Percentiles rank a stretch among this genome's conserved stretches.
These are phyloP conservation scores for Eciton burchellii DNA, from an alignment of 1,140 invertebrate genomes.

Conservation along the genomic window DNA sequence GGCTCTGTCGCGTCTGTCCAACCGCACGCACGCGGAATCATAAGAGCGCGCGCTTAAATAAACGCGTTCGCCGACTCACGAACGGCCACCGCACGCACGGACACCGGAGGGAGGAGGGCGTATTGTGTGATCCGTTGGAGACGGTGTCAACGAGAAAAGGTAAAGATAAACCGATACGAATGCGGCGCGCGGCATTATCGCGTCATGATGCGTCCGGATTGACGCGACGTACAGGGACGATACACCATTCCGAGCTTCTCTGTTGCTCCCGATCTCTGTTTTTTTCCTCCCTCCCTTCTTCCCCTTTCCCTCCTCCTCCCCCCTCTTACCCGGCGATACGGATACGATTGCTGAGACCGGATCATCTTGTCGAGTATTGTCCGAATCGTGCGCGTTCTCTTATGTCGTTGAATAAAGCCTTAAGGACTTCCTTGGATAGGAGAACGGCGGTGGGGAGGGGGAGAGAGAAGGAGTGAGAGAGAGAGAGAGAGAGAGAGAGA, in stretches of 20 bases:
- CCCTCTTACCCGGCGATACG: too few species aligned
- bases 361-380: neutral
- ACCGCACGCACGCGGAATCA: neutral
- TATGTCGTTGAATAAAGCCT: constrained; percentile 36
- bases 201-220: neutral
- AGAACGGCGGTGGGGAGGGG: too few species aligned
- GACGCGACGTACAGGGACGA: too few species aligned
- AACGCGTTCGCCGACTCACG: constrained; percentile 34
- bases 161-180: constrained; percentile 8
- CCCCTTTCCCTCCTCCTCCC: too few species aligned
- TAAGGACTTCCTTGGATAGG: neutral
- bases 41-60: constrained; percentile 41
- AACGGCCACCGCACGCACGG: neutral
- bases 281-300: too few species aligned
- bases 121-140: constrained; percentile 28
- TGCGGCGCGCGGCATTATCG: neutral
- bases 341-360: neutral
- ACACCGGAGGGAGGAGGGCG: constrained; percentile 31
- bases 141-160: constrained; percentile 43
- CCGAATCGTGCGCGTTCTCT: neutral
- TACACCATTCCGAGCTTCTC: too few species aligned
- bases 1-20: neutral
- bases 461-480: too few species aligned
- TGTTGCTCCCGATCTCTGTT: too few species aligned
- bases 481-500: too few species aligned